Evolutionary conservation across 2,888 invertebrate species (phyloP), one percentile per base, ranked within the genome.

Genomic region (Agrotis ipsilon): DNA sequence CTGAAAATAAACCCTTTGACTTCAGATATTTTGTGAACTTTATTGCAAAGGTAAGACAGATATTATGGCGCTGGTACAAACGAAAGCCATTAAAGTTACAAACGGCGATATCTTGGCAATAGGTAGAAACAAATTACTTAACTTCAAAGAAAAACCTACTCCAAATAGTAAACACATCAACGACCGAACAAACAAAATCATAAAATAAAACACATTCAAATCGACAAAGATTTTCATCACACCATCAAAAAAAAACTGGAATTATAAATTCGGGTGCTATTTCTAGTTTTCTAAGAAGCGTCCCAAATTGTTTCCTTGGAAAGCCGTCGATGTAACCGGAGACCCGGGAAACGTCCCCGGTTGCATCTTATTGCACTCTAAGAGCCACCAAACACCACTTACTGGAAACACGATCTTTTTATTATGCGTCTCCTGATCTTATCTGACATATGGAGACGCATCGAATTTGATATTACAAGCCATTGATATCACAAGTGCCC

Each of bases 321-420:
- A 89, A 81, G 76, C 66, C 75, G 84, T 88, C 84, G 83, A 81
- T 59, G 90, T 89, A 89, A 90, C 79, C 80, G 68, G 85, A 89
- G 86, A 78, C 84, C 85, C 84, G 78, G 72, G 77, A 81, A 81
- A 67, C 70, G 78, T 80, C 78, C 78, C 79, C 86, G 74, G 85
- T 75, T 88, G 93, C 92, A 91, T 91, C 87, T 85, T 88, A 91
- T 92, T 91, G 91, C 84, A 85, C 72, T 73, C 51, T 73, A 73
- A 80, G 66, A 73, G 78, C 78, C 84, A 86, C 87, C 85, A 83
- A 89, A 87, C 85, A 87, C 79, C 89, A 88, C 89, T 91, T 90
- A 90, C 90, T 84, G 79, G 76, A 86, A 92, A 91, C 91, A 85
- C 87, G 90, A 90, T 87, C 87, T 86, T 88, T 90, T 91, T 92